Evolutionary conservation across 2,797 vertebrate genomes (phyloP), one percentile per base, ranked within the genome.

Genomic region (Gobio occitaniae): DNA sequence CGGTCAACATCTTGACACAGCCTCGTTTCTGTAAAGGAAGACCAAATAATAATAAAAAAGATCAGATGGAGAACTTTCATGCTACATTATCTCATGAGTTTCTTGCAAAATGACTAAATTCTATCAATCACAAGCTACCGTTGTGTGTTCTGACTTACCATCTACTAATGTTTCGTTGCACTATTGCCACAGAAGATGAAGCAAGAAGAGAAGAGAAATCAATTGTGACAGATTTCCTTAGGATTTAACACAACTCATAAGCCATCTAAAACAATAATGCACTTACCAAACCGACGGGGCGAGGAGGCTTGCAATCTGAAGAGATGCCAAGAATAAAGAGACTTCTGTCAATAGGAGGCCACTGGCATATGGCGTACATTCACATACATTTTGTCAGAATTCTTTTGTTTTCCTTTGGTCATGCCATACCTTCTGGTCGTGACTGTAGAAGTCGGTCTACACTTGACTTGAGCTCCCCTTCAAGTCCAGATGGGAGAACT

Each of bases 381-480:
- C 70, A 29, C 21, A 1, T n/a, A 3, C 21, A 74, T 50, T 47
- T 74, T 0, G 12, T 74, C 4, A 17, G 41, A 25, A 15, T 7
- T 29, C 2, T 25, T 16, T n/a, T 2, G 2, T 21, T 44, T 41
- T 5, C 41, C 41, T 48, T 36, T 25, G 50, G 16, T 17, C 38
- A 41, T 71, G 75, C 32, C 76, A 15, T 38, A 25, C 71, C 71
- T 74, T 74, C 2, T 52, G 29, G 12, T 19, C 0, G 6, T 21
- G 21, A 75, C 47, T 29, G 66, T 16, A 6, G 21, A 63, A 90
- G 91, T 90, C 12, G 0, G 1, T 72, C 17, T 36, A 16, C 13
- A 5, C 75, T 77, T 8, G 75, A 56, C 19, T 0, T 36, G 52
- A 77, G 32, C 50, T 77, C 50, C 29, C 0, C 36, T 21, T 56